These are phyloP conservation scores for Tachycineta bicolor DNA, from an alignment of 2,113 vertebrate genomes.

Conservation along the genomic window DNA sequence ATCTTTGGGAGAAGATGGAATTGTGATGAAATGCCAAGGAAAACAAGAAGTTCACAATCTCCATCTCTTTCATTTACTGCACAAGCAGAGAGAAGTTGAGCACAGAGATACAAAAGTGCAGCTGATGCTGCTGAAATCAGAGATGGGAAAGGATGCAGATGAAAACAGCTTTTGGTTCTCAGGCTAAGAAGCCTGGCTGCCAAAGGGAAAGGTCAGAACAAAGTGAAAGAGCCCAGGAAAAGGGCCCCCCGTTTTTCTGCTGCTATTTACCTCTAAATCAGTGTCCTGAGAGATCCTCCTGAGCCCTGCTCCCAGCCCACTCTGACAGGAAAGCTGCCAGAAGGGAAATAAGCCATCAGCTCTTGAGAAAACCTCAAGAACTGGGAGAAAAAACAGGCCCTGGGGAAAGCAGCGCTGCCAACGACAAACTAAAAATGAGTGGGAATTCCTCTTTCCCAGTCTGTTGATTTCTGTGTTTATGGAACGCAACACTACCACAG, in stretches of 20 bases:
- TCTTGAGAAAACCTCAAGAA: constrained; percentile 17
- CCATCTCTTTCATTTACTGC: not conserved
- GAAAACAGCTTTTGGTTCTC: not conserved
- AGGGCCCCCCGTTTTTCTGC: not conserved
- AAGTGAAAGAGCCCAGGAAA: not conserved
- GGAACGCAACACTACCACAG: not conserved
- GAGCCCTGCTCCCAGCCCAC: constrained; percentile 1
- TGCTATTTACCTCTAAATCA: not conserved
- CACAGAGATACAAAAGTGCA: not conserved
- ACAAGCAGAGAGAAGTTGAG: not conserved
- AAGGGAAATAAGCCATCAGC: not conserved
- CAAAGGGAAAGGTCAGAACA: not conserved
- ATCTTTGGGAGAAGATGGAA: not conserved
- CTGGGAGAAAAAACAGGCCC: not conserved
- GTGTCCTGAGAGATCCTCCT: not conserved
- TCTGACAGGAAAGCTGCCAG: not conserved
- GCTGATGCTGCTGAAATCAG: not conserved
- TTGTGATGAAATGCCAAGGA: not conserved
- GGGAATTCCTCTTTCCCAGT: constrained; percentile 13
- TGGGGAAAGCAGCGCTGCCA: not conserved
- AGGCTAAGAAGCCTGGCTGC: not conserved
- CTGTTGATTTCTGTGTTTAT: not conserved
- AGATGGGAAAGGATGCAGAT: not conserved
- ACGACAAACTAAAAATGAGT: not conserved
- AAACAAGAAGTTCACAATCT: not conserved